phyloP scores from a whole-genome alignment of 2,888 invertebrate species.

The Amorpha juglandis region DNA sequence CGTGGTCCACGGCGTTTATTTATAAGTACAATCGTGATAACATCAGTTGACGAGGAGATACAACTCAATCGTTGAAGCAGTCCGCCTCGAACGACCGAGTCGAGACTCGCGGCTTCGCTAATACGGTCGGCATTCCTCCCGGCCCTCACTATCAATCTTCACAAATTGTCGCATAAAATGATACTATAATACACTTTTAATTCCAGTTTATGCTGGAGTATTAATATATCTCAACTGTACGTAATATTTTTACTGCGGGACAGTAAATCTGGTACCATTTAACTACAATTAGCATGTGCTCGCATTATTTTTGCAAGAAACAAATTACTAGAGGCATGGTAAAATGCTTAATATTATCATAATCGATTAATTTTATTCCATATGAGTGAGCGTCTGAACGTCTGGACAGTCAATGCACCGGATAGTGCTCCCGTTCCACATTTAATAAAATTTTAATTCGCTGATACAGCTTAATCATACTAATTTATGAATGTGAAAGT shows the following conservation, averaged over 20 bases:
- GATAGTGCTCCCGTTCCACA: too few species aligned
- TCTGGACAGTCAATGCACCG: too few species aligned
- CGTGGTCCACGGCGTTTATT: neutral
- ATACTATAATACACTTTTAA: conserved; percentile 44
- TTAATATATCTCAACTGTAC: conserved; percentile 37
- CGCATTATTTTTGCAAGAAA: conserved; percentile 45
- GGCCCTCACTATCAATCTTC: conserved; percentile 40
- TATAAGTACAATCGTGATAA: conserved; percentile 20
- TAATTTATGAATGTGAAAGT: too few species aligned
- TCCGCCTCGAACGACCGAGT: neutral
- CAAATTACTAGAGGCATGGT: conserved; percentile 2
- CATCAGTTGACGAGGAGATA: conserved; percentile 20
- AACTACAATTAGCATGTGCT: conserved; percentile 55
- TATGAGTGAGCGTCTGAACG: neutral
- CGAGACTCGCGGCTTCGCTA: neutral
- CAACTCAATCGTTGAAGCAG: conserved; percentile 22
- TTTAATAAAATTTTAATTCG: too few species aligned
- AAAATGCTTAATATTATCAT: conserved; percentile 14
- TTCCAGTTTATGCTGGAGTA: conserved; percentile 30
- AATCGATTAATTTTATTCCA: conserved; percentile 16
- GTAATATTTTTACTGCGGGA: conserved; percentile 48
- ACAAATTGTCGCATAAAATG: conserved; percentile 47
- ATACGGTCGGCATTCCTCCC: conserved; percentile 32
- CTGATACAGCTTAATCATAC: too few species aligned
- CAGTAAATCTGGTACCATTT: conserved; percentile 62